Percentiles rank a stretch among this genome's conserved stretches.
Evolutionary conservation across 1,140 invertebrate genomes (phyloP).

Genomic region (Drosophila pruinosa): DNA sequence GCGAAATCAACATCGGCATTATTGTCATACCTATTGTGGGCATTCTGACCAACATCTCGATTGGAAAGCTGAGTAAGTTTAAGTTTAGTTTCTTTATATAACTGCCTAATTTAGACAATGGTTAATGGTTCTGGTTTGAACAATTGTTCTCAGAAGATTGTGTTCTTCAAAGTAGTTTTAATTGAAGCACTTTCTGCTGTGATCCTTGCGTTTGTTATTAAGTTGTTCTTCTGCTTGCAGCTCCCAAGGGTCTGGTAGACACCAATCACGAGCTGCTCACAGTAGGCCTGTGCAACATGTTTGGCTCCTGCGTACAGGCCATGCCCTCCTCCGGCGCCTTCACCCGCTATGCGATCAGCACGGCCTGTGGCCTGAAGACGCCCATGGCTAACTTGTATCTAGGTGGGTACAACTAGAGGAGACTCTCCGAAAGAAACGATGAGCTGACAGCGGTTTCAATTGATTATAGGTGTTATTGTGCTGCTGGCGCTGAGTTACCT

Average conservation of each 20-base stretch:
- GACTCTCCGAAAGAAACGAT: background rate
- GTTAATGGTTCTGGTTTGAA: too few species aligned
- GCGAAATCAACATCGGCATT: constrained; percentile 88
- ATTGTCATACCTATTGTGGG: constrained; percentile 91
- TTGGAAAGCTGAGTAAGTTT: constrained; percentile 92
- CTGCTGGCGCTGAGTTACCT: constrained; percentile 88
- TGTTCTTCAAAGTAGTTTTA: too few species aligned
- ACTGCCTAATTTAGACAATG: background rate
- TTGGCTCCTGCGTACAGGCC: constrained; percentile 89
- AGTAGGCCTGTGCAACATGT: constrained; percentile 88
- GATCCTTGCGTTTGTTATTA: too few species aligned
- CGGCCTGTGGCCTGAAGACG: constrained; percentile 89
- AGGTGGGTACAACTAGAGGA: constrained; percentile 39
- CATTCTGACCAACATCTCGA: constrained; percentile 93
- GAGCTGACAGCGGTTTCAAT: background rate
- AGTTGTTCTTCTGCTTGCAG: constrained; percentile 25
- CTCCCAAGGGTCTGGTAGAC: constrained; percentile 84
- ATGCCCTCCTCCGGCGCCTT: constrained; percentile 92
- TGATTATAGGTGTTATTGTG: constrained; percentile 82
- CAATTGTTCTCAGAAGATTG: too few species aligned
- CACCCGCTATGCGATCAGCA: constrained; percentile 90
- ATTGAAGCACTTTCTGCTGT: too few species aligned
- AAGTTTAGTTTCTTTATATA: background rate
- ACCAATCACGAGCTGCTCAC: constrained; percentile 89
- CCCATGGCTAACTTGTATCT: constrained; percentile 90